These are phyloP conservation scores for Sebastes glaucus DNA, from an alignment of 2,797 vertebrate species.

Conservation along the genomic window DNA sequence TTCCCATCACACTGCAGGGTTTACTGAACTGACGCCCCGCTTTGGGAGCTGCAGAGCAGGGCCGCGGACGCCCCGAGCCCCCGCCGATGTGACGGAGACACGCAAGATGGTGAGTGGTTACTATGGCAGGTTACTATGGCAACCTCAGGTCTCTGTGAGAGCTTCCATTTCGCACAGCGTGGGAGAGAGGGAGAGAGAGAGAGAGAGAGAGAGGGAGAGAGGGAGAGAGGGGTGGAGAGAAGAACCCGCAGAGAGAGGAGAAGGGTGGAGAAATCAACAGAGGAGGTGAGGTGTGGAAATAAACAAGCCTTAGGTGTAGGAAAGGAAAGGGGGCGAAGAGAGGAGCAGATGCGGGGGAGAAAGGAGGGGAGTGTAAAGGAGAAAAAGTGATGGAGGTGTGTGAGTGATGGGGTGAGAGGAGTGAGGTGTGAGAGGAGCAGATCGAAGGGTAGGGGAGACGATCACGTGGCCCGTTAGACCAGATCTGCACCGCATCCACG, in stretches of 20 bases:
- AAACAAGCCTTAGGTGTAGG: constrained; percentile 52
- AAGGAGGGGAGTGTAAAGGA: constrained; percentile 9
- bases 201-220: constrained; percentile 17
- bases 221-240: constrained; percentile 56
- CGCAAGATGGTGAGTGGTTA: constrained; percentile 82
- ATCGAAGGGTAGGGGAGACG: constrained; percentile 46
- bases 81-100: constrained; percentile 67
- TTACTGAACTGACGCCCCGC: constrained; percentile 34
- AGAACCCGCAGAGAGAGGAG: constrained; percentile 65
- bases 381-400: constrained; percentile 53
- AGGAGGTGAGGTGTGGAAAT: constrained; percentile 65
- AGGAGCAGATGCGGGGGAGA: not conserved
- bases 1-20: constrained; percentile 11
- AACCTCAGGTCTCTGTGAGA: constrained; percentile 80
- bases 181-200: constrained; percentile 64
- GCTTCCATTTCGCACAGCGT: constrained; percentile 81
- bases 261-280: constrained; percentile 66
- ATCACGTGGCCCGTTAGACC: constrained; percentile 40
- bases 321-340: not conserved
- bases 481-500: constrained; percentile 21
- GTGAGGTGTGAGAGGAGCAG: constrained; percentile 47
- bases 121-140: constrained; percentile 84
- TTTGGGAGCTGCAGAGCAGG: constrained; percentile 63
- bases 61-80: constrained; percentile 66
- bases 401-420: constrained; percentile 52